phyloP scores from a whole-genome alignment of 2,113 vertebrate species.

The Charadrius vociferus region DNA sequence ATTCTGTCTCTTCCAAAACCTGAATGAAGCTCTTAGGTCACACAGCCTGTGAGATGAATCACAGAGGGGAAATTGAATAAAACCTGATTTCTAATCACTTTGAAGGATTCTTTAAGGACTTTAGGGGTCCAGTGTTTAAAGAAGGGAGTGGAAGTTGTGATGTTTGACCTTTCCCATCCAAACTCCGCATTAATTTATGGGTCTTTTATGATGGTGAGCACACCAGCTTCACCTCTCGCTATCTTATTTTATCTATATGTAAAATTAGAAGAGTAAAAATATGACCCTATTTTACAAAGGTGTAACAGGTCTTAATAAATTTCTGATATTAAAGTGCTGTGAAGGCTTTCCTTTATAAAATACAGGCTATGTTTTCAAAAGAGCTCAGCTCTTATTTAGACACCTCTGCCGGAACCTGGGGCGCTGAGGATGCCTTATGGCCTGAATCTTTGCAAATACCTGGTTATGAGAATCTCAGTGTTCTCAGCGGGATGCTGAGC shows the following conservation, averaged over 20 bases:
- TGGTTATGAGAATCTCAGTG: neutral
- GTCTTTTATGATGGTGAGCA: conserved; percentile 33
- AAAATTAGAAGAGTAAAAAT: conserved; percentile 56
- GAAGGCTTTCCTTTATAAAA: conserved; percentile 28
- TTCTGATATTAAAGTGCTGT: conserved; percentile 14
- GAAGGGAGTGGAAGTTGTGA: conserved; percentile 29
- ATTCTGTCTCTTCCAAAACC: conserved; percentile 50
- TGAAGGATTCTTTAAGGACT: conserved; percentile 30
- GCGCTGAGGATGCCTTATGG: neutral
- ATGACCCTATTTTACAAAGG: conserved; percentile 45
- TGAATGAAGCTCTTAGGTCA: conserved; percentile 21
- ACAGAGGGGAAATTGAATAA: conserved; percentile 43
- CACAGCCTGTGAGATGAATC: conserved; percentile 38
- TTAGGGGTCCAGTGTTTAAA: conserved; percentile 53
- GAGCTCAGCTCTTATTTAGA: conserved; percentile 39
- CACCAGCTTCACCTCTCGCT: conserved; percentile 33
- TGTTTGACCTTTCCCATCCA: conserved; percentile 46
- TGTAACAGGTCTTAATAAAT: conserved; percentile 57
- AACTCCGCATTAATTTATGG: conserved; percentile 48
- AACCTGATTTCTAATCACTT: conserved; percentile 53
- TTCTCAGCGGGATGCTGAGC: neutral
- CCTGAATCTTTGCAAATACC: neutral
- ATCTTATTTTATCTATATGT: conserved; percentile 57
- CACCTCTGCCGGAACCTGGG: neutral
- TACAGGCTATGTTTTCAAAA: conserved; percentile 18